phyloP scores from a whole-genome alignment of 2,113 vertebrate genomes.

The Pelodiscus sinensis region DNA sequence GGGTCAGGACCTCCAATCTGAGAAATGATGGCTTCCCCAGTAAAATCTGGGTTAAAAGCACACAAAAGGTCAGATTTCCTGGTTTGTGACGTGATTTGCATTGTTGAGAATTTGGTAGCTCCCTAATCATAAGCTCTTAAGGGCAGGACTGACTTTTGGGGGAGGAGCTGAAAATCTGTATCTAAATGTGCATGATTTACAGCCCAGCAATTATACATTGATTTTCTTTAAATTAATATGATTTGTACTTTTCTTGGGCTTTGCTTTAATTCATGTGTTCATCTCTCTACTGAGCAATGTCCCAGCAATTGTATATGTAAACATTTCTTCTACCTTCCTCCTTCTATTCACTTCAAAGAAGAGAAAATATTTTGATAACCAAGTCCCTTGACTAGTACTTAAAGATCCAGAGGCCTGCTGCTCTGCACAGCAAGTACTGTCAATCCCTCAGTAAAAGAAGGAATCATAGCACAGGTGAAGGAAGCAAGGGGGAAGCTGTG shows the following conservation, averaged over 20 bases:
- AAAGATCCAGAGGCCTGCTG: not conserved
- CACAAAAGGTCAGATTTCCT: no score
- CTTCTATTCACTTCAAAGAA: not conserved
- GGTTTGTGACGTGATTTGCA: no score
- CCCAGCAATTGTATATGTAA: not conserved
- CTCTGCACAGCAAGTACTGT: not conserved
- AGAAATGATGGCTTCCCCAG: no score
- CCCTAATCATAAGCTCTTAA: not conserved
- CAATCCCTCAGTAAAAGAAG: not conserved
- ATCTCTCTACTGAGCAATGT: no score
- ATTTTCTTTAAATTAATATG: no score
- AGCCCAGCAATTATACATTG: not conserved
- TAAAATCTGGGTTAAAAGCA: no score
- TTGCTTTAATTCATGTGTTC: no score
- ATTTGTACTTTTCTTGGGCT: no score
- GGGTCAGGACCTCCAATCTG: no score
- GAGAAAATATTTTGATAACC: not conserved
- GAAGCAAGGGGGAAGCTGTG: not conserved
- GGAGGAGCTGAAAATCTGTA: not conserved
- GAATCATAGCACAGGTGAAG: not conserved
- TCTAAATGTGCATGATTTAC: not conserved
- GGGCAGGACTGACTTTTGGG: not conserved
- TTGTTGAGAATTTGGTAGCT: no score
- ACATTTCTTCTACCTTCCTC: not conserved
- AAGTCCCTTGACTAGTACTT: not conserved